Evolutionary conservation across 1,140 invertebrate genomes (phyloP).

Genomic region (Drosophila funebris): DNA sequence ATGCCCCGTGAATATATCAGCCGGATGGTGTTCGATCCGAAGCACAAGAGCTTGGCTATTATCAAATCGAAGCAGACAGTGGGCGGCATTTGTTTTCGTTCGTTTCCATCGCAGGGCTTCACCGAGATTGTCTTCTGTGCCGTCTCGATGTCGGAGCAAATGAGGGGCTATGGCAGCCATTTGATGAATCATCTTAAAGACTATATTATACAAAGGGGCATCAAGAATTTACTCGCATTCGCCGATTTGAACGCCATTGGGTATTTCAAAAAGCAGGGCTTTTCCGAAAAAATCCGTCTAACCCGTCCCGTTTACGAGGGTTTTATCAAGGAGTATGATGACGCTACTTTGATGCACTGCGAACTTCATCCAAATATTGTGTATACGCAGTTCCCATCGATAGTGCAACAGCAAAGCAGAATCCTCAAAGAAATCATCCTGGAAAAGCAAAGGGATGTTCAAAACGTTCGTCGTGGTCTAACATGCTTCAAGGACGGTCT

Average conservation of each 20-base stretch:
- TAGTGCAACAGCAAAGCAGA: conserved; percentile 95
- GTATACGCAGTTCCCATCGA: conserved; percentile 94
- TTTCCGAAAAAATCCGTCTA: conserved; percentile 96
- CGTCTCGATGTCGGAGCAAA: conserved; percentile 96
- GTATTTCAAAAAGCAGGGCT: conserved; percentile 99
- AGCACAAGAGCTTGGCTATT: conserved; percentile 95
- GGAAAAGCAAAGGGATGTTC: conserved; percentile 90
- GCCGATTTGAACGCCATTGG: conserved; percentile 98
- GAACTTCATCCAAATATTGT: conserved; percentile 95
- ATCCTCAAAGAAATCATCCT: conserved; percentile 94
- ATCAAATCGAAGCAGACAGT: conserved; percentile 96
- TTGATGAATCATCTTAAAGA: conserved; percentile 99
- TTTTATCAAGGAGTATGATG: conserved; percentile 99
- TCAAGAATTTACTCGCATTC: conserved; percentile 97
- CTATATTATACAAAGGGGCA: conserved; percentile 95
- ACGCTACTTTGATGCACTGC: conserved; percentile 98
- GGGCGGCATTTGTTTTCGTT: conserved; percentile 98
- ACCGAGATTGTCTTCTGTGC: conserved; percentile 99
- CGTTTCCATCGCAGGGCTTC: conserved; percentile 96
- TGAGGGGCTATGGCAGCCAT: conserved; percentile 98
- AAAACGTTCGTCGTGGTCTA: conserved; percentile 92
- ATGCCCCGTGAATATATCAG: conserved; percentile 99
- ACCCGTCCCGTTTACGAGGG: conserved; percentile 86
- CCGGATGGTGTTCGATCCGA: conserved; percentile 97
- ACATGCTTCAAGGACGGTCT: conserved; percentile 94